Base-by-base conservation (phyloP, 2,113 vertebrate genomes). In the Percopsis transmontana region DNA sequence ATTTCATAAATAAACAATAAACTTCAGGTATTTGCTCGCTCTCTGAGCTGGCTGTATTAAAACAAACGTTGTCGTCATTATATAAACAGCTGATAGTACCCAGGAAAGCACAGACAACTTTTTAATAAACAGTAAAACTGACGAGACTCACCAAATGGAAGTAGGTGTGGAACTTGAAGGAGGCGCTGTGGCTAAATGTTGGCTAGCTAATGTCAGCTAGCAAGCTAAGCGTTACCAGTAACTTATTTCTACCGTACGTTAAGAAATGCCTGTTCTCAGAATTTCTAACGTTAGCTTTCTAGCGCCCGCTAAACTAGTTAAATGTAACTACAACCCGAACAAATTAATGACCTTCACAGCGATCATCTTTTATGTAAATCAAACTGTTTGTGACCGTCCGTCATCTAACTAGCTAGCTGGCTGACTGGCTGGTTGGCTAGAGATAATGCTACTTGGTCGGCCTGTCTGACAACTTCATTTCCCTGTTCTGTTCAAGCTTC, bases 381-480 rank as follows among this genome's bases (percentile, higher is more conserved):
- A 50, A 58, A 42, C 21, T 8, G 12, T 48, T 72, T 52, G 41
- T 66, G 44, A 52, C 61, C 58, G 62, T n/a, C 62, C 59, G 77
- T 77, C 76, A 64, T 62, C 75, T 48, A 68, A 66, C 59, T 73
- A 65, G 79, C 80, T 80, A 63, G 70, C 66, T 62, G 24, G 74
- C 60, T 78, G 75, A 48, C 19, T 64, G 51, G 10, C 33, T 27
- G 23, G 13, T 13, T 18, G 15, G 59, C 52, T 62, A 41, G 2
- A 51, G 58, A 62, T 58, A 70, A 70, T 72, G 63, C 19, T 42
- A 66, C 68, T 57, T 71, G 60, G 72, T 68, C 67, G 66, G 83
- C 68, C 71, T 47, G 77, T 82, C 89, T 76, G 73, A 80, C 80
- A 86, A 85, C 87, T 89, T 90, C 81, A 87, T 87, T 88, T 89